Evolutionary conservation across 2,113 vertebrate species (phyloP), one percentile per base, ranked within the genome.

Genomic region (Chionomys nivalis): DNA sequence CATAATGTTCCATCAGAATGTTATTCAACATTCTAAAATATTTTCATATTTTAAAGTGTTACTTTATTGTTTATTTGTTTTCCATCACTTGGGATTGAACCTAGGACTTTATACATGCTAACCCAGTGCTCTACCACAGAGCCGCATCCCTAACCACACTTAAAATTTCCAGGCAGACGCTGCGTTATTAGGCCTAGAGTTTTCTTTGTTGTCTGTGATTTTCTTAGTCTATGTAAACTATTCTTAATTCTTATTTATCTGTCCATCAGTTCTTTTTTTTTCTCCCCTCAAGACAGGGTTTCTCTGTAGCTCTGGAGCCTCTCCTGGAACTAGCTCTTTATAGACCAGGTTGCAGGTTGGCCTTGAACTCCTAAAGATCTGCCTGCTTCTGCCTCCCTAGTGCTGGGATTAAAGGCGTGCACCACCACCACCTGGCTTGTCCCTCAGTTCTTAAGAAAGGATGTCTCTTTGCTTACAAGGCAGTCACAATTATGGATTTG

Each of bases 21-120:
- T 92, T 94, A 91, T 21, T 91, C 72, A 92, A 28, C 23, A 88
- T 96, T 95, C 65, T 95, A 81, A 97, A 94, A 73, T 87, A 52
- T 13, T 52, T 81, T 81, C 33, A 23, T 81, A 58, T n/a, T 81
- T 58, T 85, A 36, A 86, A 70, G 33, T 36, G 78, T 94, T 44
- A 90, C 72, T 52, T 91, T 94, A 66, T 49, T 68, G 55, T 44
- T 63, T 16, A 8, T 44, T 63, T 78, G 42, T 77, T 90, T 65
- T 65, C 21, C 28, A 36, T 49, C 49, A 23, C 75, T 26, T 66
- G 21, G 31, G 23, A 65, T 78, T 16, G 11, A 65, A 16, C 21
- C 6, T 11, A n/a, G 58, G 19, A 12, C 49, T 49, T 42, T 44
- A 65, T 13, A 90, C 26, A 75, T 44, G 73, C 42, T 47, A 77